Conservation (phyloP, 1,140 invertebrate genomes). For the Zaprionus inermis region DNA sequence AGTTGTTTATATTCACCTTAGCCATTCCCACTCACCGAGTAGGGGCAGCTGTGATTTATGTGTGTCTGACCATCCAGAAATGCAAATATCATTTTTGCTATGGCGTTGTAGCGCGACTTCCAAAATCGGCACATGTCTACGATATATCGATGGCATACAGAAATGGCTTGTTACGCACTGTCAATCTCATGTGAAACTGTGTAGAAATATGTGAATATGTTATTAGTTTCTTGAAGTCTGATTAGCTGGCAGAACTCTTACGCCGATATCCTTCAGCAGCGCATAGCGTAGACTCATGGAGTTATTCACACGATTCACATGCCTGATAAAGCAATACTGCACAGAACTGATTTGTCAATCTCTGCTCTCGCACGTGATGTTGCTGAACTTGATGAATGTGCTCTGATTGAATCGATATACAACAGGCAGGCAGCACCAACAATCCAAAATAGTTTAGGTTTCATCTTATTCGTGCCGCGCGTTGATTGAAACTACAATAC, state of each 20-base stretch:
- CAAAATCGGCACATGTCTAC: slow-evolving; percentile 38
- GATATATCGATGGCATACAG: slow-evolving; percentile 34
- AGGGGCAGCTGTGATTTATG: slow-evolving; percentile 54
- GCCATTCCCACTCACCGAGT: slow-evolving; percentile 20
- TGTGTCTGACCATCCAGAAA: slow-evolving; percentile 34
- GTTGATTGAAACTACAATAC: not conserved
- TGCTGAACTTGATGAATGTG: slow-evolving; percentile 33
- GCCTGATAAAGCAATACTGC: slow-evolving; percentile 32
- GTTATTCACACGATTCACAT: slow-evolving; percentile 17
- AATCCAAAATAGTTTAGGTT: not conserved
- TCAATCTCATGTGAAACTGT: slow-evolving; percentile 21
- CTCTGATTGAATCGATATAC: not conserved
- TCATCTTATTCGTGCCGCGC: not conserved
- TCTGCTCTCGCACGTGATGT: slow-evolving; percentile 43
- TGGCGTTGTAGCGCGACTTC: slow-evolving; percentile 29
- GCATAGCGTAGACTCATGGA: slow-evolving; percentile 23
- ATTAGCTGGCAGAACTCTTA: slow-evolving; percentile 26
- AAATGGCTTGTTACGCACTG: slow-evolving; percentile 40
- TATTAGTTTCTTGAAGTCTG: no score
- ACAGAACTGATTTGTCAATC: slow-evolving; percentile 8
- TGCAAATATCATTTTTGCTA: slow-evolving; percentile 33
- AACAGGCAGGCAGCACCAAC: not conserved
- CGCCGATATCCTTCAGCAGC: slow-evolving; percentile 24
- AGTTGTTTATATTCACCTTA: not conserved
- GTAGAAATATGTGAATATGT: not conserved